Base-by-base conservation (phyloP, 2,888 invertebrate species). In the Andrena haemorrhoa region DNA sequence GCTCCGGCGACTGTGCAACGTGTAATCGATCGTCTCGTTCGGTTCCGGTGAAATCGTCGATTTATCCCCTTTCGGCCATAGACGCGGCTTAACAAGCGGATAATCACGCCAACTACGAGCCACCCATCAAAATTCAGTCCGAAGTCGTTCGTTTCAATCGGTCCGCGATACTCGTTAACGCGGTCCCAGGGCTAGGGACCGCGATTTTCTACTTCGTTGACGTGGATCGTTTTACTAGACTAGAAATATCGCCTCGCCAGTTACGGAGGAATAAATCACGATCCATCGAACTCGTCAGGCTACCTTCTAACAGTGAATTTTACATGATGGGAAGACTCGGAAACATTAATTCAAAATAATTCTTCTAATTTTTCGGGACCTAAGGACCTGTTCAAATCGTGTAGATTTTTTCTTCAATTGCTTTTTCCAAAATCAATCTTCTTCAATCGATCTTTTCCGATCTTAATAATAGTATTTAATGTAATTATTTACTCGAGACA, bases 1-100 rank as follows among this genome's bases (percentile, higher is more conserved):
- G 86, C 78, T 71, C 68, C 23, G 81, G 71, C 56, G 79, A 84
- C 85, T 82, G 84, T 83, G 63, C 79, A 78, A 72, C 84, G 86
- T 56, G 56, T 88, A 84, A 88, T 86, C 88, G 89, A 88, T 86
- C 86, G 82, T 86, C 88, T 86, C 81, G 81, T 82, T 87, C 83
- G 79, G 82, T 87, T 86, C 86, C 83, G 83, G 83, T 84, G 86
- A 84, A 84, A 88, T 84, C 88, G 83, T 78, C 82, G 85, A 86
- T 86, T 87, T 35, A 8, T 10, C 41, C 26, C 72, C 63, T 49
- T 16, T 56, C 58, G 20, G 23, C 26, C 8, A 3, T 26, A 10
- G 63, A 35, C 63, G 35, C 35, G 60, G 58, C 56, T 60, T 75
- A 84, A 82, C 81, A 41, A 82, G 64, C 79, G 63, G 53, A 65